Percentiles rank a stretch among this genome's conserved stretches.
Conservation (phyloP, 1,140 invertebrate species). For the Drosophila lacteicornis region DNA sequence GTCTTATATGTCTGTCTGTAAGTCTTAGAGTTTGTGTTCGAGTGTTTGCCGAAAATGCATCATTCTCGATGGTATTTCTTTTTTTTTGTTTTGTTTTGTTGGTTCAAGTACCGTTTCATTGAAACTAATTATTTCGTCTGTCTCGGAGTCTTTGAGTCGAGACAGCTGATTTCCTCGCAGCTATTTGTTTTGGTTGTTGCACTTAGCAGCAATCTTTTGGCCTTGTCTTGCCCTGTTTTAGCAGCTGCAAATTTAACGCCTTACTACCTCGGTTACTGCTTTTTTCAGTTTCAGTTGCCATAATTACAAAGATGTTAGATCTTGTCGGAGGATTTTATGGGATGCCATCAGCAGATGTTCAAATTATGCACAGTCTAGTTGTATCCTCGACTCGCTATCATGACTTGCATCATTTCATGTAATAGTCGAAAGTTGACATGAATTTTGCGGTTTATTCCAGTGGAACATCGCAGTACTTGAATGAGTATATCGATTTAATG, state of each 20-base stretch:
- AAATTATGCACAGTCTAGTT: constrained; percentile 38
- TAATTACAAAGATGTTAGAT: constrained; percentile 73
- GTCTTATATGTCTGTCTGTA: constrained; percentile 46
- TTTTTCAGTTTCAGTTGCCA: constrained; percentile 34
- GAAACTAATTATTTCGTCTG: constrained; percentile 73
- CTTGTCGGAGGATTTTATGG: constrained; percentile 48
- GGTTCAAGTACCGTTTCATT: constrained; percentile 60
- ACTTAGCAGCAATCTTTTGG: constrained; percentile 24
- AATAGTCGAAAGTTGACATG: constrained; percentile 29
- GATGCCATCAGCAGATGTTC: constrained; percentile 41
- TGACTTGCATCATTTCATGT: constrained; percentile 34
- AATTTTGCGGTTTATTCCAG: constrained; percentile 14
- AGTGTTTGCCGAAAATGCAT: constrained; percentile 49
- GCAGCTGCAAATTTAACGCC: constrained; percentile 74
- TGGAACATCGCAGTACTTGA: constrained; percentile 9
- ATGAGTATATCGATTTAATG: not conserved
- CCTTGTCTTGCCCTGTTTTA: constrained; percentile 46
- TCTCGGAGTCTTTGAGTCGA: constrained; percentile 23
- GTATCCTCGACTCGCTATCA: constrained; percentile 2
- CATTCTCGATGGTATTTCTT: constrained; percentile 27
- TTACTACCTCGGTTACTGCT: constrained; percentile 35
- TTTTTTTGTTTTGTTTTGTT: constrained; percentile 24
- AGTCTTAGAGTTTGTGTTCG: constrained; percentile 18
- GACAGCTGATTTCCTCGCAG: constrained; percentile 73
- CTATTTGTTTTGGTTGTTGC: constrained; percentile 67